Evolutionary conservation across 2,888 invertebrate species (phyloP), one percentile per base, ranked within the genome.

Genomic region (Troglohyphantes excavatus): DNA sequence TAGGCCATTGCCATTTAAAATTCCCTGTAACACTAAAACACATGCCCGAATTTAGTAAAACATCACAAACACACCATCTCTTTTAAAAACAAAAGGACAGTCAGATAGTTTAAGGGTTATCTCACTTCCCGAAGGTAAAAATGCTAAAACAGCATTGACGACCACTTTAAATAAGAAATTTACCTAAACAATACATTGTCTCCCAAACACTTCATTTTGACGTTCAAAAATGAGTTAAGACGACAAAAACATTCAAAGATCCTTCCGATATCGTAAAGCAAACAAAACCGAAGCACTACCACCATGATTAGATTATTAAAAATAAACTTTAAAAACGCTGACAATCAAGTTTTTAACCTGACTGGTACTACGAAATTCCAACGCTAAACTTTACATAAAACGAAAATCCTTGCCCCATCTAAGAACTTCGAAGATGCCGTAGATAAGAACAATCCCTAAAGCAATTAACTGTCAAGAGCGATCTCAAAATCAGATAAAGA

Each of bases 391-490:
- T 46, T 46, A 53, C 53, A 11, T 17, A 46, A 26, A 78, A 78
- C 9, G 65, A 78, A n/a, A n/a, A 67, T 81, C 53, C 27, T 26
- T 81, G 43, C 26, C 0, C 61, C 63, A n/a, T 53, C 53, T 53
- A 78, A 78, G 63, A 65, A 39, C 63, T 78, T 65, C 39, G 17
- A 23, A 67, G 79, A 67, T 81, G 79, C 68, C 19, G 33, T 46
- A 68, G 82, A 82, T 82, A 82, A 82, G 59, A n/a, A 70, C 68
- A 61, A 70, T 59, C 70, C 70, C 70, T 67, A 70, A 82, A 82
- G 67, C 65, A 85, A 85, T 85, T 76, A 85, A 76, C 75, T 85
- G 59, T 76, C 85, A 75, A 29, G 39, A 43, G 67, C n/a, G 19
- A 46, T 84, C 53, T 46, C 9, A 29, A 76, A 67, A 76, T 75